Evolutionary conservation across 2,888 invertebrate species (phyloP).

Genomic region (Abrostola tripartita): DNA sequence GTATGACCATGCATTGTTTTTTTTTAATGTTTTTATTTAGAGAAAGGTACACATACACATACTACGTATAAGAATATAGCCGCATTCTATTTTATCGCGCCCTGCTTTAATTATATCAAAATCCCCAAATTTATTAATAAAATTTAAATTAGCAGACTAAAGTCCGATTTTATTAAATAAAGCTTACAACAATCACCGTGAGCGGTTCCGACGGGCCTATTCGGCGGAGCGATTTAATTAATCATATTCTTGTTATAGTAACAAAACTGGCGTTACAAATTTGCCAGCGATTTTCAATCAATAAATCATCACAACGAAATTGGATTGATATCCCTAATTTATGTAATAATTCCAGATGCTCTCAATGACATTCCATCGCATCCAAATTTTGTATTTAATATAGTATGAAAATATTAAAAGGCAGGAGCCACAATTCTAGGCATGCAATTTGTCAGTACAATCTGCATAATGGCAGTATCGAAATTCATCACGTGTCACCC

Average conservation of each 20-base stretch:
- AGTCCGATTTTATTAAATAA: conserved; percentile 47
- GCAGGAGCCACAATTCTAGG: conserved; percentile 5
- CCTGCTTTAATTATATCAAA: conserved; percentile 34
- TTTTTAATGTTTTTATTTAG: no score
- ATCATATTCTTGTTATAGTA: conserved; percentile 50
- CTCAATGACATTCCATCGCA: conserved; percentile 17
- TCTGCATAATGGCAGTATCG: conserved; percentile 38
- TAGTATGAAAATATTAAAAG: conserved; percentile 13
- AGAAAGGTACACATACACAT: no score
- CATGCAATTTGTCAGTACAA: conserved; percentile 31
- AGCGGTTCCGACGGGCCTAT: conserved; percentile 34
- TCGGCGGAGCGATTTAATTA: conserved; percentile 43
- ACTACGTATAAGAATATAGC: no score
- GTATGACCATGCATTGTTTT: no score
- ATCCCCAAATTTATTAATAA: conserved; percentile 31
- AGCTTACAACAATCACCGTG: conserved; percentile 42
- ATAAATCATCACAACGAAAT: conserved; percentile 45
- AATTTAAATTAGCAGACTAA: conserved; percentile 36
- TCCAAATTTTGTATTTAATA: conserved; percentile 6
- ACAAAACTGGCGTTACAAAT: conserved; percentile 49
- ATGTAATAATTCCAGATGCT: conserved; percentile 14
- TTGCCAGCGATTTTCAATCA: conserved; percentile 41
- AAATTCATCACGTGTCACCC: conserved; percentile 41
- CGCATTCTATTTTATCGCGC: conserved; percentile 11
- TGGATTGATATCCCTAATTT: conserved; percentile 28